Percentiles rank a stretch among this genome's conserved stretches.
phyloP scores from a whole-genome alignment of 2,888 invertebrate genomes.

The Ophion ellenae region DNA sequence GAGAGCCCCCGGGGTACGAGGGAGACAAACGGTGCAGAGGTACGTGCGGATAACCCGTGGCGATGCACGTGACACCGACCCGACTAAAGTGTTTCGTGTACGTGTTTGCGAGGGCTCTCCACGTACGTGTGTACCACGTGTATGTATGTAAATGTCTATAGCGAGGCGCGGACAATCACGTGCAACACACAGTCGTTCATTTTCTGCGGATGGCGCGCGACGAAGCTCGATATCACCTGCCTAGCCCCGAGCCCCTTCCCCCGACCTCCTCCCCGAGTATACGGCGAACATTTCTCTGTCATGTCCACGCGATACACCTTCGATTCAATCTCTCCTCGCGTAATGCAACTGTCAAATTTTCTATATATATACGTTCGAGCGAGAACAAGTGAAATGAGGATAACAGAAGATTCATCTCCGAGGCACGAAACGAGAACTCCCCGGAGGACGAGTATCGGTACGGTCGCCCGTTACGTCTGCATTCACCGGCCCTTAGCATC shows the following conservation, averaged over 20 bases:
- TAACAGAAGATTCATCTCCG: neutral
- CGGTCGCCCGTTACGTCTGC: neutral
- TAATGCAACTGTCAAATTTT: neutral
- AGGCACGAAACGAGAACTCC: neutral
- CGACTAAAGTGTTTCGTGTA: conserved; percentile 48
- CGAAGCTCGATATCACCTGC: conserved; percentile 53
- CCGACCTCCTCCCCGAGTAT: neutral
- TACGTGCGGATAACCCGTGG: conserved; percentile 42
- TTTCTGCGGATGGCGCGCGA: conserved; percentile 41
- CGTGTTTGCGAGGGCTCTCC: neutral
- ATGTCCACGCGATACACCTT: conserved; percentile 70
- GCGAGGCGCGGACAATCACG: conserved; percentile 44
- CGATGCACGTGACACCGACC: conserved; percentile 55
- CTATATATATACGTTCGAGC: neutral
- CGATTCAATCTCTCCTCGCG: conserved; percentile 8
- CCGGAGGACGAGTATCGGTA: neutral
- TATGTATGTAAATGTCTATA: conserved; percentile 16
- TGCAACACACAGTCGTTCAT: conserved; percentile 50
- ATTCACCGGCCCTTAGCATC: neutral
- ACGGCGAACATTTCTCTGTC: conserved; percentile 67
- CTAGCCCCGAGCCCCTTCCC: conserved; percentile 35
- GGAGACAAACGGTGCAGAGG: too few species aligned
- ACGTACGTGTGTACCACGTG: neutral
- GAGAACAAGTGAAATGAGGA: neutral
- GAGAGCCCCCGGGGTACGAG: too few species aligned